Base-by-base conservation (phyloP, 2,113 vertebrate species). In the Tringa solitaria region DNA sequence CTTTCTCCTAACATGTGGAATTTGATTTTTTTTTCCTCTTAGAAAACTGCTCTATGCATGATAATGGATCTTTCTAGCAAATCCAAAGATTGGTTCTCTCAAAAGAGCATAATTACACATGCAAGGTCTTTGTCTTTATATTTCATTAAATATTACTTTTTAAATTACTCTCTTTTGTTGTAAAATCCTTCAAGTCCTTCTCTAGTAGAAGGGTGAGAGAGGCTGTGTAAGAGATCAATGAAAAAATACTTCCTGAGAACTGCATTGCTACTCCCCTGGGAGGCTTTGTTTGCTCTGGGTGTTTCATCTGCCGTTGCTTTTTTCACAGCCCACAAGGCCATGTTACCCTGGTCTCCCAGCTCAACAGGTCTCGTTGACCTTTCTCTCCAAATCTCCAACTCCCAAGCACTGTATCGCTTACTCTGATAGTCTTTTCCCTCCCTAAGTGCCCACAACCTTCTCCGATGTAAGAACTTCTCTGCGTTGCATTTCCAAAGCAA, bases 401-500 rank as follows among this genome's bases (percentile, higher is more conserved):
- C 21, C 4, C 0, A 1, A 50, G 30, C 12, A 8, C 60, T 45
- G 22, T 24, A 46, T 46, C 0, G 0, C 33, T 63, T 56, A 41
- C 23, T 63, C 35, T 48, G 39, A 54, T 65, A 90, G 57, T 21
- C 9, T 74, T 74, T 80, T 60, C 11, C 6, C 54, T 63, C 24
- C 50, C 20, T 32, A 39, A 75, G 56, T n/a, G 16, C 18, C 43
- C 67, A 51, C 54, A 61, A 4, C 6, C 14, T 63, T 45, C 67
- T 84, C 27, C 2, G 1, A 69, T 16, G 8, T 1, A 0, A 37
- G 20, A 63, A 48, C 39, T 53, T 10, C 35, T 75, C 33, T 1
- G 0, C 39, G 61, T 45, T 56, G 28, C 27, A 3, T 74, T 74
- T 79, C 39, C 53, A 61, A 67, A 84, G 45, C 73, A 33, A 10